Conservation (phyloP, 2,113 vertebrate species). For the Tyrannus savana region DNA sequence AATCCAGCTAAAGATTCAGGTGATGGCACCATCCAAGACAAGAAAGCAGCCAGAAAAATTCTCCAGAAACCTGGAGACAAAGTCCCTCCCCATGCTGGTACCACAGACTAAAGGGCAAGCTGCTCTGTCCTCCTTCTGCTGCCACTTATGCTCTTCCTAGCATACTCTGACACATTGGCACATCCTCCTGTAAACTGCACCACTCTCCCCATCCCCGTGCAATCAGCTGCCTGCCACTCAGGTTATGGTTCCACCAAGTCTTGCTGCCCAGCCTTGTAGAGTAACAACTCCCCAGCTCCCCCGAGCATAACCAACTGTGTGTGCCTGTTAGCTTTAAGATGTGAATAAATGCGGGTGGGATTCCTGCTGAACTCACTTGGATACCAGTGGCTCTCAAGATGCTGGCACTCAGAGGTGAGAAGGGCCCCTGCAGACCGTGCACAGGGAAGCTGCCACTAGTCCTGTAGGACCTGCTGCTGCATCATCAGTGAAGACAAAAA, state of each 20-base stretch:
- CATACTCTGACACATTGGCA: not conserved
- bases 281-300: not conserved
- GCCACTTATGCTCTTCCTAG: not conserved
- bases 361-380: not conserved
- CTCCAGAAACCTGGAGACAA: not conserved
- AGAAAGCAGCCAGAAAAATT: not conserved
- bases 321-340: not conserved
- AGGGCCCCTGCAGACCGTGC: not conserved
- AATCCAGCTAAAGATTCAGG: not conserved
- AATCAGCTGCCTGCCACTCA: not conserved
- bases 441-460: not conserved
- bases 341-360: not conserved
- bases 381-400: not conserved
- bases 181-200: not conserved
- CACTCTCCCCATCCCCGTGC: not conserved
- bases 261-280: not conserved
- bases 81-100: not conserved
- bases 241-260: not conserved
- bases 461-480: not conserved
- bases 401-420: not conserved
- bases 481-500: not conserved
- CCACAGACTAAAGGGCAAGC: not conserved
- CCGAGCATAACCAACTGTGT: not conserved
- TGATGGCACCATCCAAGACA: not conserved
- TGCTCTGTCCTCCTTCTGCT: not conserved